A percentile compares a stretch with the other conserved stretches of the same genome.
These are phyloP conservation scores for Caenorhabditis auriculariae DNA, from an alignment of 2,888 invertebrate genomes.

Conservation along the genomic window DNA sequence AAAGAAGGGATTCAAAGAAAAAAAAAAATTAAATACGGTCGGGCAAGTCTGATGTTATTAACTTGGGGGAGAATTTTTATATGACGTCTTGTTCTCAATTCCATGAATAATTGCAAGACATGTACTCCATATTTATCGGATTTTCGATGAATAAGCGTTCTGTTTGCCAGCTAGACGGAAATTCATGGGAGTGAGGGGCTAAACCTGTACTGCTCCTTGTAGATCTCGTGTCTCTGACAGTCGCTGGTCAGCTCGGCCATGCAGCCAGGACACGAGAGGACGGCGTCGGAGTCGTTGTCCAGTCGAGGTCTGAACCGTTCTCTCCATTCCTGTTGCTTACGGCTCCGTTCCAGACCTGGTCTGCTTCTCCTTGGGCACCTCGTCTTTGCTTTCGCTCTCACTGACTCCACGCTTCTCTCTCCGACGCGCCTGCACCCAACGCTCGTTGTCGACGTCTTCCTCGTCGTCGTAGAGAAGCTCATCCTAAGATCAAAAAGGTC, in stretches of 20 bases:
- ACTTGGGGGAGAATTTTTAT: too few species aligned
- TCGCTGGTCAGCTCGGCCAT: constrained; percentile 70
- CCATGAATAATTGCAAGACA: too few species aligned
- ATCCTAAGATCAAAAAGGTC: neutral
- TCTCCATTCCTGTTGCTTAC: constrained; percentile 10
- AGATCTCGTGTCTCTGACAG: constrained; percentile 70
- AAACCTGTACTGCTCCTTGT: constrained; percentile 68
- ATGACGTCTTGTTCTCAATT: too few species aligned
- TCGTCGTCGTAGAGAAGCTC: constrained; percentile 68
- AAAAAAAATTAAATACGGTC: neutral
- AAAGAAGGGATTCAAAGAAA: neutral
- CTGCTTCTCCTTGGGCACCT: too few species aligned
- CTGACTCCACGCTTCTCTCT: constrained; percentile 24
- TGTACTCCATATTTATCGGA: too few species aligned
- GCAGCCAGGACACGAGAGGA: constrained; percentile 71
- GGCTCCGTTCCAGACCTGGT: too few species aligned
- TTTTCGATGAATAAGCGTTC: too few species aligned
- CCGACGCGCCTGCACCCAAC: constrained; percentile 67
- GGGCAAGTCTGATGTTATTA: too few species aligned
- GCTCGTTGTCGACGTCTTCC: constrained; percentile 69
- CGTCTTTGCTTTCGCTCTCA: too few species aligned
- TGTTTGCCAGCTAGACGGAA: too few species aligned
- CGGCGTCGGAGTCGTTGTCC: constrained; percentile 66
- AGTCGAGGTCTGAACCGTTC: constrained; percentile 17
- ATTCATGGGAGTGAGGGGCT: neutral